Percentiles rank a stretch among this genome's conserved stretches.
These are phyloP conservation scores for Carassius gibelio DNA, from an alignment of 2,113 vertebrate genomes.

Conservation along the genomic window DNA sequence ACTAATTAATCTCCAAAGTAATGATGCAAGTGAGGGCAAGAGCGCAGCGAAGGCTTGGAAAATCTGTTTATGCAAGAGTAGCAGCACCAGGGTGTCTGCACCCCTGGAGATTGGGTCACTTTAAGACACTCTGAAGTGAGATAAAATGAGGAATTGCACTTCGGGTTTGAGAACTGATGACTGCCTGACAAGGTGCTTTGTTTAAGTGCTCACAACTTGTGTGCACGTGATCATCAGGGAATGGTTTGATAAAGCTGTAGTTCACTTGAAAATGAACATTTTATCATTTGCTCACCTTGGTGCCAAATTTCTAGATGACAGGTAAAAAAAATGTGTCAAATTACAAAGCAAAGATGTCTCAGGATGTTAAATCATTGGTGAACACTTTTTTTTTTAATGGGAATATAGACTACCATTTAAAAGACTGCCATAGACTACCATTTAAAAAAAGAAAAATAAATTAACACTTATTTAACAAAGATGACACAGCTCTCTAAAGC, in stretches of 20 bases:
- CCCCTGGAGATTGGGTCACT: constrained; percentile 48
- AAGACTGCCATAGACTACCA: no score
- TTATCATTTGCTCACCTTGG: neutral
- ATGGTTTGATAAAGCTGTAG: neutral
- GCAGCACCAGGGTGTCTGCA: constrained; percentile 40
- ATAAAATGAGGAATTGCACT: constrained; percentile 49
- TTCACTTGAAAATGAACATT: neutral
- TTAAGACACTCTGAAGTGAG: constrained; percentile 51
- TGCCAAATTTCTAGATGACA: neutral
- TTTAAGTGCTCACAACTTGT: constrained; percentile 10
- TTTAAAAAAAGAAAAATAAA: neutral
- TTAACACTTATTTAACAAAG: neutral
- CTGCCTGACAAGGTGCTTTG: constrained; percentile 10
- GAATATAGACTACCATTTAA: neutral
- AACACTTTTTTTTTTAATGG: neutral
- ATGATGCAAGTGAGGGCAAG: constrained; percentile 82
- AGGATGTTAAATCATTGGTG: neutral
- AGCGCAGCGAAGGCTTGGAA: constrained; percentile 68
- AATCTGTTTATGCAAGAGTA: constrained; percentile 61
- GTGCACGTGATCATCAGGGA: neutral
- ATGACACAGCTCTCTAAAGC: neutral
- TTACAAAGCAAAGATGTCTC: neutral
- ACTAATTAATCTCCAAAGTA: constrained; percentile 78
- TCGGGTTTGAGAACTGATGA: constrained; percentile 7
- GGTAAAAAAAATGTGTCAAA: neutral